Base-by-base conservation (phyloP, 2,888 invertebrate genomes). In the Agonopterix alstromeriana region DNA sequence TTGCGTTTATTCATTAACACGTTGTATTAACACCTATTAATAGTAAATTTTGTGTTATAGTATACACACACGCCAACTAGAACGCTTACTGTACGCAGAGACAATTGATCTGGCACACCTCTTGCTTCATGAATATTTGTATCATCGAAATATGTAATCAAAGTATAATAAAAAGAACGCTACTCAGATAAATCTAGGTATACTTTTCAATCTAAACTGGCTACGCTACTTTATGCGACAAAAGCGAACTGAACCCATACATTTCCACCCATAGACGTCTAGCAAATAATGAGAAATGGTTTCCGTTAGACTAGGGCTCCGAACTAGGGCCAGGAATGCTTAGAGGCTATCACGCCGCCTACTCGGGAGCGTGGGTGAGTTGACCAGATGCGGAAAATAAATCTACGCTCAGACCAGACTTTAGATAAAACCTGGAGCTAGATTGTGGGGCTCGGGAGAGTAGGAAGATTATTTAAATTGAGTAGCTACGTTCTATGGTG, bases 271-370 rank as follows among this genome's bases (percentile, higher is more conserved):
- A 48, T 58, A 57, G 58, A 59, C 52, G 63, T 60, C 62, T 58
- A 17, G 58, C 52, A 52, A 64, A 65, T 63, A 63, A 63, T 65
- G 61, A 66, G 63, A 58, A 59, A 69, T 60, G 50, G 52, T 61
- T 58, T 62, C 64, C 63, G 59, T 54, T 59, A 57, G 53, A 50
- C 52, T 53, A 51, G 53, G 56, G 56, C 56, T 55, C 55, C 47
- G 41, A 45, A 47, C 38, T 42, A 50, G 50, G 47, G 44, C 41
- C 43, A 3, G 58, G 56, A 56, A 53, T 55, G 61, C 57, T 61
- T 52, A 54, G 54, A 61, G 62, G 61, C 55, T 55, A 60, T 61
- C 59, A 63, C 53, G 48, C 53, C 65, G 62, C 63, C 64, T 54
- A 65, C 66, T 10, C 14, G 43, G 48, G 40, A 40, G 53, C 58